Base-by-base conservation (phyloP, 2,888 invertebrate genomes). In the Furcula furcula region DNA sequence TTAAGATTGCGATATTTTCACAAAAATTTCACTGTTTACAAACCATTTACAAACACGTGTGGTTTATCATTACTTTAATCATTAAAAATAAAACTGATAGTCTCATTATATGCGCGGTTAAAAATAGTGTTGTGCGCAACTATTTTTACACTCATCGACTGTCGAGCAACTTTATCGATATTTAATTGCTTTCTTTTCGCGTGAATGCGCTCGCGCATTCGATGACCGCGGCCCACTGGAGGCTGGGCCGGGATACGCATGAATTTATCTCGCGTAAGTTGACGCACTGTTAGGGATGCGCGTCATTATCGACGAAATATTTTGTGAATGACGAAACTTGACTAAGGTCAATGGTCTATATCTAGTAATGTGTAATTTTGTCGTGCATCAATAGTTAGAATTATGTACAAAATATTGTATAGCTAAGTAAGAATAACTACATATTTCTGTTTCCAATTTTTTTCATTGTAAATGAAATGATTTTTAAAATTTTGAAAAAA, bases 201-300 rank as follows among this genome's bases (percentile, higher is more conserved):
- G 10, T 21, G 0, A 65, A 52, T 59, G 66, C 69, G 73, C 56
- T 49, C 55, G 50, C 63, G 47, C 56, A 50, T 27, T n/a, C 18
- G 28, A 28, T 40, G 39, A 36, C 36, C 40, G 38, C 40, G 36
- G 53, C 45, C 43, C 36, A 76, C 70, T 71, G 76, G 62, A 70
- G 59, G 63, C 64, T 65, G 66, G 60, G 46, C 45, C 36, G 54
- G 62, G 65, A 54, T 58, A 59, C 62, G 60, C 61, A 65, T 64
- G 61, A 60, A 69, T 70, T 70, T 75, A 76, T 73, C 70, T 66
- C 44, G 25, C 31, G 44, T 25, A 19, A 15, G 32, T 54, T 56
- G 54, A 48, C 57, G 52, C 57, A 57, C 22, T 34, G 35, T 31
- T 50, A 56, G 55, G 39, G 56, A 55, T 54, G 56, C 43, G 33